Evolutionary conservation across 2,797 vertebrate genomes (phyloP).

Genomic region (Natrix natrix): DNA sequence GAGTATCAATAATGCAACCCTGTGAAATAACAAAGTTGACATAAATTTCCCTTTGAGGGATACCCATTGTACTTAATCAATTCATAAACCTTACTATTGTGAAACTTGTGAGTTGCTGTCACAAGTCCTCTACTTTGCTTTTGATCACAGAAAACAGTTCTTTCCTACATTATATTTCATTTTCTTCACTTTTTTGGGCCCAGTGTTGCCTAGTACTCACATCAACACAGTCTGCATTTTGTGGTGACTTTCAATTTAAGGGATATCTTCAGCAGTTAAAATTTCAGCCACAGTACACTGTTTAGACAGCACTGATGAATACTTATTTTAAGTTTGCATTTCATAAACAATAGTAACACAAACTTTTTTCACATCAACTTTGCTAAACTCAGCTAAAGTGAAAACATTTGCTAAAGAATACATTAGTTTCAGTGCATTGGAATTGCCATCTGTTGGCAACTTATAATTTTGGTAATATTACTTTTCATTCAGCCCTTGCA

Average conservation of each 20-base stretch:
- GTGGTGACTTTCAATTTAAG: neutral
- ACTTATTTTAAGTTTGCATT: neutral
- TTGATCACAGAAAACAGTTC: neutral
- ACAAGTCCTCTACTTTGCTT: neutral
- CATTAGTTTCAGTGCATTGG: neutral
- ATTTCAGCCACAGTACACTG: neutral
- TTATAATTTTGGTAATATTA: neutral
- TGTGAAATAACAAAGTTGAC: neutral
- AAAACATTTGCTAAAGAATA: neutral
- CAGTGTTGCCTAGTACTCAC: neutral
- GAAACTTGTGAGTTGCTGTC: neutral
- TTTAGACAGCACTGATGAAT: neutral
- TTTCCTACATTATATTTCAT: neutral
- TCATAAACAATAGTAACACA: neutral
- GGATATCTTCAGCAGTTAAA: neutral
- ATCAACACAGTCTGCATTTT: neutral
- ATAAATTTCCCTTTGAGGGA: neutral
- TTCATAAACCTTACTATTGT: neutral
- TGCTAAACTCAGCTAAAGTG: neutral
- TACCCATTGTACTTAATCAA: neutral
- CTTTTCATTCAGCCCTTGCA: neutral
- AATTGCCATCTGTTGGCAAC: neutral
- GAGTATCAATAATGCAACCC: neutral
- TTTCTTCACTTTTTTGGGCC: neutral
- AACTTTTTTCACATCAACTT: neutral